Evolutionary conservation across 2,797 vertebrate species (phyloP).

Genomic region (Anguilla obscura): DNA sequence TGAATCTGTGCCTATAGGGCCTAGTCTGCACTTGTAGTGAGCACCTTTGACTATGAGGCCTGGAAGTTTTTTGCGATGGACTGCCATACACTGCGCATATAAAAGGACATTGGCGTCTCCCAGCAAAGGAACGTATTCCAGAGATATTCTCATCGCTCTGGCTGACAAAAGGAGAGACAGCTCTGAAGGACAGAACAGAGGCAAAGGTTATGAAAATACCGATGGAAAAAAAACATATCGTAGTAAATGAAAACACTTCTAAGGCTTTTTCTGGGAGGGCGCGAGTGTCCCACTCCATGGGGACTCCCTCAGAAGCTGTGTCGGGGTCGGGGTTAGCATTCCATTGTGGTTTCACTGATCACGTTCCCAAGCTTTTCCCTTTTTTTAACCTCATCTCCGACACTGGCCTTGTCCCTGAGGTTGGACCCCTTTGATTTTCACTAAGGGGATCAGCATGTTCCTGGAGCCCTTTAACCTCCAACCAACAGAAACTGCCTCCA

Average conservation of each 20-base stretch:
- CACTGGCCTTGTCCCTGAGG: not conserved
- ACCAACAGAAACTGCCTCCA: not conserved
- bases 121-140: not conserved
- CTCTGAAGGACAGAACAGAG: slow-evolving; percentile 4
- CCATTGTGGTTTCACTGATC: slow-evolving; percentile 7
- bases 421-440: slow-evolving; percentile 8
- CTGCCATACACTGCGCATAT: not conserved
- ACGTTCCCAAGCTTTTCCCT: slow-evolving; percentile 31
- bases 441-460: slow-evolving; percentile 9
- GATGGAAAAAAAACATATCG: slow-evolving; percentile 7
- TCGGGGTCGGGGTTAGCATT: slow-evolving; percentile 29
- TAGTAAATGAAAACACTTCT: slow-evolving; percentile 25
- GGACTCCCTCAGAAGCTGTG: not conserved
- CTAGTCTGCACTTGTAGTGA: not conserved
- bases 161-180: slow-evolving; percentile 20
- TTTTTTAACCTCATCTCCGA: not conserved
- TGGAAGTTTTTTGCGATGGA: not conserved
- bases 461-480: slow-evolving; percentile 8
- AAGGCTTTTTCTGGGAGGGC: slow-evolving; percentile 22
- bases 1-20: not conserved
- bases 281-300: not conserved
- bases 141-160: slow-evolving; percentile 1
- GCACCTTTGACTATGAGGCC: not conserved
- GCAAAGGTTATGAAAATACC: slow-evolving; percentile 18
- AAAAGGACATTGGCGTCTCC: not conserved